Conservation (phyloP, 1,140 invertebrate genomes). For the Agrilus planipennis region DNA sequence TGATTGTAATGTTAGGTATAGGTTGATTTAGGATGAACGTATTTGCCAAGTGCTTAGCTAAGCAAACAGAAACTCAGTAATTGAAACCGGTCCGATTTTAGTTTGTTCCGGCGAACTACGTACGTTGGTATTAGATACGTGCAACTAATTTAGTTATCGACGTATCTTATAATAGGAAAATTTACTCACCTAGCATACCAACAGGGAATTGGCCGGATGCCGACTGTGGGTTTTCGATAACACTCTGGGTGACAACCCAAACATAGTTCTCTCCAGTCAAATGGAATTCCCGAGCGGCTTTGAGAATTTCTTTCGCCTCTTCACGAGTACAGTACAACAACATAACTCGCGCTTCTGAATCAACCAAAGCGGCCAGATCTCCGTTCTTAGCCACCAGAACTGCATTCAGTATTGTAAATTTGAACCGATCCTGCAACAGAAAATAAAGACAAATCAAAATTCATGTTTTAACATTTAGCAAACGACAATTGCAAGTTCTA, state of each 20-base stretch:
- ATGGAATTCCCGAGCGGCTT: conserved; percentile 65
- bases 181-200: conserved; percentile 79
- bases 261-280: conserved; percentile 91
- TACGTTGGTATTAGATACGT: too few species aligned
- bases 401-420: conserved; percentile 77
- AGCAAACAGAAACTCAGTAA: too few species aligned
- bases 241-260: conserved; percentile 94
- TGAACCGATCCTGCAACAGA: conserved; percentile 61
- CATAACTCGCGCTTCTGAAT: conserved; percentile 87
- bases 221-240: conserved; percentile 62
- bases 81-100: too few species aligned
- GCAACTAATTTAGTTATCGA: too few species aligned
- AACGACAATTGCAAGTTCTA: too few species aligned
- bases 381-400: conserved; percentile 60
- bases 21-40: too few species aligned
- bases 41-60: too few species aligned
- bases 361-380: conserved; percentile 61
- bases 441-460: too few species aligned
- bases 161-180: too few species aligned
- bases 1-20: too few species aligned
- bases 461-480: too few species aligned
- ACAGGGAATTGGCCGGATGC: conserved; percentile 77
- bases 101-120: too few species aligned
- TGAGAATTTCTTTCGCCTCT: conserved; percentile 76
- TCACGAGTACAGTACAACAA: conserved; percentile 81